Base-by-base conservation (phyloP, 2,113 vertebrate species). In the Silurus meridionalis region DNA sequence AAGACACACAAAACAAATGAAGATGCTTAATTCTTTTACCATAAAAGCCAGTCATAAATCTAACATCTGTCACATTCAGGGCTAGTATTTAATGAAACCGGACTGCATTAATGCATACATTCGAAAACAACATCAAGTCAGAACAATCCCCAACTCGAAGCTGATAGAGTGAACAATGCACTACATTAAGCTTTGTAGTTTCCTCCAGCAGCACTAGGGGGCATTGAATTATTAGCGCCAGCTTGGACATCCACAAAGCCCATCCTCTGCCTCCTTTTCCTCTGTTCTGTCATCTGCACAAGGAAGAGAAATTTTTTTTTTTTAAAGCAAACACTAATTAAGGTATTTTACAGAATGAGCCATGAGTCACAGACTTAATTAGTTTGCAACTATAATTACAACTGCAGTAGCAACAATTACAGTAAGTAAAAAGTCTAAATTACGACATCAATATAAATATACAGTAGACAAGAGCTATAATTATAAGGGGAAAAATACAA, bases 271-370 rank as follows among this genome's bases (percentile, higher is more conserved):
- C 97, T 93, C 91, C 97, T 95, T 91, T 99, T 99, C 93, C 98
- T 95, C 93, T 99, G 98, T 92, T 99, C 98, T 0, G 97, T 99
- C 98, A 99, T 99, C 98, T 99, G 23, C 58, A 89, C 48, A 57
- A 86, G 37, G 37, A 37, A 37, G 37, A 37, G 37, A 37, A n/a
- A n/a, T n/a, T n/a, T n/a, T n/a, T n/a, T n/a, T n/a, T n/a, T n/a
- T n/a, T n/a, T n/a, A 71, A 4, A 71, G 25, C 50, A 84, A 52
- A 79, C n/a, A 46, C 61, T 66, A n/a, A 66, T 2, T 17, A 8
- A 63, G 1, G 5, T 13, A 78, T 61, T 60, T 28, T 7, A 21
- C 46, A 78, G 28, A 63, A 17, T 3, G 37, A 37, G 37, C 37
- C 28, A 52, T 52, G 21, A 82, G 48, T 2, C 48, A n/a, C 23